A percentile compares a stretch with the other conserved stretches of the same genome.
Conservation (phyloP, 2,888 invertebrate species). For the Onchidella celtica region DNA sequence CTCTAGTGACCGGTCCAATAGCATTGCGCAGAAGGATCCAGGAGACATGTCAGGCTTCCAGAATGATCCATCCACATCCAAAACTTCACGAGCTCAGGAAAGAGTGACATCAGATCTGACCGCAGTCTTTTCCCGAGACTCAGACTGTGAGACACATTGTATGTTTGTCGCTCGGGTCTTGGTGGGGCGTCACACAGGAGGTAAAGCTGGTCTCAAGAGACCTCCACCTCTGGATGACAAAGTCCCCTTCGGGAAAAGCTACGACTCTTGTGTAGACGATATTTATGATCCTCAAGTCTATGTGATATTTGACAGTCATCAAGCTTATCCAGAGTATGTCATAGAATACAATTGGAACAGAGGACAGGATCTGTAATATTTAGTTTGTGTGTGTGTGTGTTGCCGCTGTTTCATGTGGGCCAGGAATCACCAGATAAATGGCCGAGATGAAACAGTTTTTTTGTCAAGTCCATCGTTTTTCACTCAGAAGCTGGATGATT, state of each 20-base stretch:
- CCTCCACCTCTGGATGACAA: conserved; percentile 67
- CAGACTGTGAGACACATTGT: conserved; percentile 27
- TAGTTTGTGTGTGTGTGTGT: no score
- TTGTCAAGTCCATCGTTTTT: no score
- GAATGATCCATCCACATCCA: neutral
- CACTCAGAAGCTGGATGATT: no score
- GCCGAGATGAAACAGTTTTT: no score
- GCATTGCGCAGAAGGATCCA: neutral
- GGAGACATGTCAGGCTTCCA: neutral
- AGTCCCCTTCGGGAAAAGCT: conserved; percentile 73
- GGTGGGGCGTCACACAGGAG: conserved; percentile 73
- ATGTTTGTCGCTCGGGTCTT: conserved; percentile 76
- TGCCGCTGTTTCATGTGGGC: no score
- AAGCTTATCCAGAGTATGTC: conserved; percentile 77
- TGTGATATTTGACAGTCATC: conserved; percentile 77
- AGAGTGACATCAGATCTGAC: conserved; percentile 13
- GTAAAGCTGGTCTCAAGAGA: conserved; percentile 67
- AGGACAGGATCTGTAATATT: no score
- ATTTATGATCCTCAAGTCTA: conserved; percentile 71
- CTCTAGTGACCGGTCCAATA: no score
- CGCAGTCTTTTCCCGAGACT: neutral
- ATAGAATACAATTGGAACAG: conserved; percentile 66
- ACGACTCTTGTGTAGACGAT: conserved; percentile 77
- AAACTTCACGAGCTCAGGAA: conserved; percentile 3
- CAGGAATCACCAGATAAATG: no score